These are phyloP conservation scores for Cepaea nemoralis DNA, from an alignment of 1,140 invertebrate species.

Conservation along the genomic window DNA sequence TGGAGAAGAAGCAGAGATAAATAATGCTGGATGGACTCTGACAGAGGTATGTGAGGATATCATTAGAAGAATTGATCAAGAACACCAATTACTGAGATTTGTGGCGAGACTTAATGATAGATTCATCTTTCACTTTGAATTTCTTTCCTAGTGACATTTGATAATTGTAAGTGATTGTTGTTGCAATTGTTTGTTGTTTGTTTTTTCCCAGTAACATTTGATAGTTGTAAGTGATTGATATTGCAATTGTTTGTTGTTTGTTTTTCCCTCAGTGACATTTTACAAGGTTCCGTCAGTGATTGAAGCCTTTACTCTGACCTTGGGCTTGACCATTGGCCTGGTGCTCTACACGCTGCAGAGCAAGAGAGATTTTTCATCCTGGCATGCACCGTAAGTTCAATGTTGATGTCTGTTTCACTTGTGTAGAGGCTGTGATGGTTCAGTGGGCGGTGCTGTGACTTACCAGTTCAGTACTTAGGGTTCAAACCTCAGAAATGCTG, in stretches of 20 bases:
- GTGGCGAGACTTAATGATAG: too few species aligned
- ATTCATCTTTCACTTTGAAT: too few species aligned
- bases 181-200: slow-evolving; percentile 41
- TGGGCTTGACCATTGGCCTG: slow-evolving; percentile 80
- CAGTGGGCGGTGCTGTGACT: too few species aligned
- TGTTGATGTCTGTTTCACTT: slow-evolving; percentile 2
- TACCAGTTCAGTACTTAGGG: too few species aligned
- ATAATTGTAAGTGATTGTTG: background rate
- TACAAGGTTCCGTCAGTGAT: slow-evolving; percentile 81
- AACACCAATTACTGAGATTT: too few species aligned
- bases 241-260: slow-evolving; percentile 41
- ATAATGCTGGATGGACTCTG: too few species aligned
- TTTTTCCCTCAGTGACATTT: slow-evolving; percentile 81
- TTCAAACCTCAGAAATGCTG: background rate
- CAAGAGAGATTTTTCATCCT: slow-evolving; percentile 84
- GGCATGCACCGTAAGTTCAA: slow-evolving; percentile 79
- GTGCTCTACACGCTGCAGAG: slow-evolving; percentile 86
- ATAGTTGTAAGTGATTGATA: background rate
- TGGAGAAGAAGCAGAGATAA: too few species aligned
- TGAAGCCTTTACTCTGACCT: slow-evolving; percentile 82
- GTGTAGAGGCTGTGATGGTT: too few species aligned
- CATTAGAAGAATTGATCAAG: too few species aligned
- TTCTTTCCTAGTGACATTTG: too few species aligned
- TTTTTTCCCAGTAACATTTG: too few species aligned
- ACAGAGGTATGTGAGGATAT: too few species aligned